These are phyloP conservation scores for sheep (Ovis aries) DNA, from an alignment of 2,113 vertebrate species.

Conservation along the genomic window DNA sequence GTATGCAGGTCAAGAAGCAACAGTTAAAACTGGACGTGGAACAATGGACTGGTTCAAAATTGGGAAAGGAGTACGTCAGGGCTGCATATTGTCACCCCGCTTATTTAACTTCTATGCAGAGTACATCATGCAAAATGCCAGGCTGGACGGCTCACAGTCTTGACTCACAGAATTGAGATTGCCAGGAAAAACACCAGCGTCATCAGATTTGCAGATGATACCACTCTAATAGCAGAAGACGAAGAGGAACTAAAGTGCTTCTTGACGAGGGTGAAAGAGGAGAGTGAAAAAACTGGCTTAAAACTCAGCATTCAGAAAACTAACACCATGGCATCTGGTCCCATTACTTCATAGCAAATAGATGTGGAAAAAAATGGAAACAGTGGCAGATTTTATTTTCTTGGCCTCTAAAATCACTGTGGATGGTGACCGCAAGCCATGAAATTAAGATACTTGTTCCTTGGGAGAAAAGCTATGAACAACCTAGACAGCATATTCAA, in stretches of 20 bases:
- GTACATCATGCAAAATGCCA: not conserved
- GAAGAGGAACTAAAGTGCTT: not conserved
- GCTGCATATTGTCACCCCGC: not conserved
- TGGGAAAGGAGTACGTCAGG: not conserved
- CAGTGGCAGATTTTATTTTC: not conserved
- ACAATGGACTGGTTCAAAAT: not conserved
- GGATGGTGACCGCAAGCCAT: not conserved
- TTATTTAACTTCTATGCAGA: not conserved
- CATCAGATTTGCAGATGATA: not conserved
- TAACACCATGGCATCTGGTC: rapidly evolving
- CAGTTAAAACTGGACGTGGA: not conserved
- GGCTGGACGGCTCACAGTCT: not conserved
- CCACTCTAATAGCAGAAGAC: not conserved
- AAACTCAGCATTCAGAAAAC: not conserved
- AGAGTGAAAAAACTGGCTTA: not conserved
- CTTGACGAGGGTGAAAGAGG: not conserved
- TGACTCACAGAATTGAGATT: not conserved
- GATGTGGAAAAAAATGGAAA: not conserved
- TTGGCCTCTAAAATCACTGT: not conserved
- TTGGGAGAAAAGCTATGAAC: not conserved
- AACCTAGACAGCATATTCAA: not conserved
- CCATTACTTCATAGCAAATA: not conserved
- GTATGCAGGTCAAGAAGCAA: not conserved
- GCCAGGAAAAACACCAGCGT: not conserved
- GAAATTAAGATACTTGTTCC: not conserved